Base-by-base conservation (phyloP, 2,888 invertebrate species). In the Megalurothrips usitatus region DNA sequence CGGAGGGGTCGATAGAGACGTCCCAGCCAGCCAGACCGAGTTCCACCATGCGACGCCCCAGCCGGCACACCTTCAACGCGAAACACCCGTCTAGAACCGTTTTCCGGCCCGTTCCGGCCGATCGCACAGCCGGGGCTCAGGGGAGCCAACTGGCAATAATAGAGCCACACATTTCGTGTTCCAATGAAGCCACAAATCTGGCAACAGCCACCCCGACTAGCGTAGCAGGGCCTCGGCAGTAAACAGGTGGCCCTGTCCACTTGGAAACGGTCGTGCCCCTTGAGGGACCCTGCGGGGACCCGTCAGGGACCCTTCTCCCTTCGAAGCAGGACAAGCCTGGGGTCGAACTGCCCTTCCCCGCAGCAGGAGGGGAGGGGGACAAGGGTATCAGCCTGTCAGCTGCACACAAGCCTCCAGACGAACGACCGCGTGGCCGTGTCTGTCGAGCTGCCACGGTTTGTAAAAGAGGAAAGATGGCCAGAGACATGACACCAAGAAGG, bases 101-200 rank as follows among this genome's bases (percentile, higher is more conserved):
- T 43, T 43, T 43, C 34, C 34, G 34, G 34, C 6, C 34, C 34
- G 34, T 58, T 58, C 1, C 19, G 52, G 52, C 10, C 52, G 2
- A 52, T 9, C 19, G 52, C 6, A 6, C 34, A 43, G 34, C 34
- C 34, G 6, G 34, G 34, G 6, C 34, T 6, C 34, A 43, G 34
- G 6, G 34, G n/a, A n/a, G 10, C 14, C 10, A 6, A 2, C 4
- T 19, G 14, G 58, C 58, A 17, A 17, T 58, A 58, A 58, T 58
- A 58, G 6, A 58, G 58, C 58, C 58, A 58, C 58, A 58, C n/a
- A n/a, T 58, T 58, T 58, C 34, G 34, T 43, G 34, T 14, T 17
- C 58, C 58, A 75, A 75, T 75, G 68, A 75, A 75, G 68, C 68
- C 68, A 75, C 68, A 75, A 75, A 75, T 75, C 68, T 75, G 68